These are phyloP conservation scores for Tiliacea aurago DNA, from an alignment of 2,888 invertebrate genomes.

Conservation along the genomic window DNA sequence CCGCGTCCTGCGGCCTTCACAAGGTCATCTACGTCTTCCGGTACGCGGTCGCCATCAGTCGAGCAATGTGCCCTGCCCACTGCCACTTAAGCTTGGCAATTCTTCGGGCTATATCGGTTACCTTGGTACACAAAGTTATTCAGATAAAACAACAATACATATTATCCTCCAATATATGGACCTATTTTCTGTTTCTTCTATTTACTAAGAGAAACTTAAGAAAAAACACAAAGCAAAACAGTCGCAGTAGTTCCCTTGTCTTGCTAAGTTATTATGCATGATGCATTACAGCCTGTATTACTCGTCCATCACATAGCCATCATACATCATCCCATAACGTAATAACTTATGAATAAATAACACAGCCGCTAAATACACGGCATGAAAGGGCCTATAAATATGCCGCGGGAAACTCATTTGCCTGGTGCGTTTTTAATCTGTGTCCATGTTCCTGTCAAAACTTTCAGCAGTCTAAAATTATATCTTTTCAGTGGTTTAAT, in stretches of 20 bases:
- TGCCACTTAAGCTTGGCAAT: too few species aligned
- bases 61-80: too few species aligned
- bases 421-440: slow-evolving; percentile 21
- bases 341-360: slow-evolving; percentile 65
- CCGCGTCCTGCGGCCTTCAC: too few species aligned
- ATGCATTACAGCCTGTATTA: slow-evolving; percentile 56
- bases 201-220: not conserved
- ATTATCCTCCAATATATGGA: not conserved
- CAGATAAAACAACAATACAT: not conserved
- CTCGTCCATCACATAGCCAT: slow-evolving; percentile 61
- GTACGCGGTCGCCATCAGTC: too few species aligned
- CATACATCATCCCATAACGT: slow-evolving; percentile 61
- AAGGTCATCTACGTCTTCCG: too few species aligned
- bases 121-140: slow-evolving; percentile 5
- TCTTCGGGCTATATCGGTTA: too few species aligned
- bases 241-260: slow-evolving; percentile 5
- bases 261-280: slow-evolving; percentile 63
- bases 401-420: slow-evolving; percentile 38
- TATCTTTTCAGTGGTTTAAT: not conserved
- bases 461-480: not conserved
- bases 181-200: not conserved
- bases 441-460: slow-evolving; percentile 33
- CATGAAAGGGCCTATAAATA: slow-evolving; percentile 50
- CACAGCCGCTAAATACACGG: slow-evolving; percentile 43
- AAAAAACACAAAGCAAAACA: slow-evolving; percentile 10